A percentile compares a stretch with the other conserved stretches of the same genome.
These are phyloP conservation scores for Gnatocerus cornutus DNA, from an alignment of 2,888 invertebrate species.

Conservation along the genomic window DNA sequence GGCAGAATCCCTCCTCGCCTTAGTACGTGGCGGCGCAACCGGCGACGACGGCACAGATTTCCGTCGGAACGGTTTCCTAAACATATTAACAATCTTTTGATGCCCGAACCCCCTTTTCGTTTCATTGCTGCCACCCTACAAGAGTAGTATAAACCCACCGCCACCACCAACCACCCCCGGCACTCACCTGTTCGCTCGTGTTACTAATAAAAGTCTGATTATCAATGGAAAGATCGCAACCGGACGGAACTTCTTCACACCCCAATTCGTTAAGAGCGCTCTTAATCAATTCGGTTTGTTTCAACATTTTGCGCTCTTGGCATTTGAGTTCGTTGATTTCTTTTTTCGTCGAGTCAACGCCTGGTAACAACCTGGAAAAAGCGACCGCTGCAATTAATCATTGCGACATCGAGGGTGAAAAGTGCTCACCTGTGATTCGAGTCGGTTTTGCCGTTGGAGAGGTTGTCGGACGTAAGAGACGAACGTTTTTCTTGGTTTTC, in stretches of 20 bases:
- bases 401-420: conserved; percentile 3
- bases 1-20: conserved; percentile 68
- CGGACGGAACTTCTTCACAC: conserved; percentile 90
- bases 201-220: conserved; percentile 78
- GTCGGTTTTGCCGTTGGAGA: conserved; percentile 67
- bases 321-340: conserved; percentile 88
- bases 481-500: conserved; percentile 82
- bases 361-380: conserved; percentile 57
- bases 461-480: conserved; percentile 54
- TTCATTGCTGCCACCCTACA: conserved; percentile 73
- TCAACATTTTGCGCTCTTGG: conserved; percentile 87
- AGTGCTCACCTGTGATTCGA: conserved; percentile 63
- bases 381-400: conserved; percentile 26
- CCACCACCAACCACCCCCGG: neutral
- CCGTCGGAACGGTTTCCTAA: conserved; percentile 80
- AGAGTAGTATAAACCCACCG: conserved; percentile 49
- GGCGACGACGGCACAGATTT: conserved; percentile 80
- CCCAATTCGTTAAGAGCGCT: conserved; percentile 90
- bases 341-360: conserved; percentile 71
- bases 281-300: conserved; percentile 88
- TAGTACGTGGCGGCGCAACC: conserved; percentile 74
- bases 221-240: conserved; percentile 81
- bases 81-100: conserved; percentile 77
- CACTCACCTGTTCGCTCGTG: conserved; percentile 78
- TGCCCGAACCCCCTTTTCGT: conserved; percentile 76